Evolutionary conservation across 2,797 vertebrate species (phyloP).

Genomic region (Typhlichthys subterraneus): DNA sequence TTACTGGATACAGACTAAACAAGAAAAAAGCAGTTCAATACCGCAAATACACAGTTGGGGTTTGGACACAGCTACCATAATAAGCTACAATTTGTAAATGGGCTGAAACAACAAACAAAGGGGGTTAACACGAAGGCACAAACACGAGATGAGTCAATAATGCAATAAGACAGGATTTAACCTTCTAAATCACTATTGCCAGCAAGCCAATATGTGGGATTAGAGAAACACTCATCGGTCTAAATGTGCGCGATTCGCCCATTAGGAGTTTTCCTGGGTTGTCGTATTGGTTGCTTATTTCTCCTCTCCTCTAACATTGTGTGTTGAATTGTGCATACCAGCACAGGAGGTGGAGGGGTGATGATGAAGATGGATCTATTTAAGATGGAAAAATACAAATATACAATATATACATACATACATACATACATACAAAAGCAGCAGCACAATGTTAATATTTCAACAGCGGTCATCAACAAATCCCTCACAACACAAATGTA

Average conservation of each 20-base stretch:
- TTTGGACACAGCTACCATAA: not conserved
- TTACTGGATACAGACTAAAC: no score
- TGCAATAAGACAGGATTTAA: no score
- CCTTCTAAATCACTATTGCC: not conserved
- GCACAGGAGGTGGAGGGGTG: not conserved
- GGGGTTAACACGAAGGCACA: not conserved
- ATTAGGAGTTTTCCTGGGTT: conserved; percentile 8
- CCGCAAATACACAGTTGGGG: no score
- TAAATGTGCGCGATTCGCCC: no score
- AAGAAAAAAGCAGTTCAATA: no score
- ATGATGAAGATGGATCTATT: not conserved
- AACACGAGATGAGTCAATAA: no score
- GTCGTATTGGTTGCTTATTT: conserved; percentile 10
- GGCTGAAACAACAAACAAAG: conserved; percentile 1
- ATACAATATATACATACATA: no score
- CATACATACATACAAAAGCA: no score
- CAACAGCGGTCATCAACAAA: conserved; percentile 8
- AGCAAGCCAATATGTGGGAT: not conserved
- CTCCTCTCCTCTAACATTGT: conserved; percentile 4
- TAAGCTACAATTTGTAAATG: conserved; percentile 5
- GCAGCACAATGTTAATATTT: not conserved
- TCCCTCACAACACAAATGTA: conserved; percentile 17
- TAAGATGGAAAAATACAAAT: not conserved
- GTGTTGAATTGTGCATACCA: conserved; percentile 38
- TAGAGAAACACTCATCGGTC: not conserved